These are phyloP conservation scores for Holacanthus passer DNA, from an alignment of 2,113 vertebrate species.

Conservation along the genomic window DNA sequence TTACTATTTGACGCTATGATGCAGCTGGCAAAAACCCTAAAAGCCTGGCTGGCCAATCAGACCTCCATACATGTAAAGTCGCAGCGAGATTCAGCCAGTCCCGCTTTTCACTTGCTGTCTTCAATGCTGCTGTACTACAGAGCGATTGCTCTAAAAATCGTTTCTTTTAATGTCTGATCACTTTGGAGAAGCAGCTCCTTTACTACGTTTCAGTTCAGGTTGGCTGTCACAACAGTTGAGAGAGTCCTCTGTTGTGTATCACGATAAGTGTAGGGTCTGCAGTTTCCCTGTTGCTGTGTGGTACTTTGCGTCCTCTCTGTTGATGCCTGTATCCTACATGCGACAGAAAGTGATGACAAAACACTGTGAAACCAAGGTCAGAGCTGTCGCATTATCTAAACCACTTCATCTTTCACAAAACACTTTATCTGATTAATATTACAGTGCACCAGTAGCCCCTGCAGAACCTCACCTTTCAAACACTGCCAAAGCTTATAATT, in stretches of 20 bases:
- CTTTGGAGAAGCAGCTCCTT: not conserved
- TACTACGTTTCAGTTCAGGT: not conserved
- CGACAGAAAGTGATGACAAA: slow-evolving; percentile 36
- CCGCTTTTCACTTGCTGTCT: not conserved
- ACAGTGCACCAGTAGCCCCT: not conserved
- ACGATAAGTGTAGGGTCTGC: slow-evolving; percentile 15
- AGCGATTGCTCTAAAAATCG: not conserved
- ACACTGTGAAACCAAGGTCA: slow-evolving; percentile 55
- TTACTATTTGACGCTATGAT: not conserved
- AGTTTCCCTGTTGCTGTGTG: slow-evolving; percentile 16
- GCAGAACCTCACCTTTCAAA: not conserved
- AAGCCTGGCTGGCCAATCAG: slow-evolving; percentile 11
- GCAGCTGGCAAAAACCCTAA: slow-evolving; percentile 24
- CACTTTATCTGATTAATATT: slow-evolving; percentile 62
- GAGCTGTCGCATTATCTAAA: slow-evolving; percentile 33
- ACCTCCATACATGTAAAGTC: slow-evolving; percentile 14
- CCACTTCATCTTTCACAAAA: slow-evolving; percentile 47
- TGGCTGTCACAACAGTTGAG: not conserved
- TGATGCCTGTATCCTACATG: slow-evolving; percentile 2
- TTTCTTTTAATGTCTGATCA: not conserved
- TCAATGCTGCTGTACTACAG: not conserved
- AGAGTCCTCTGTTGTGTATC: not conserved
- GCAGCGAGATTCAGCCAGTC: slow-evolving; percentile 13
- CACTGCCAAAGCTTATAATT: not conserved
- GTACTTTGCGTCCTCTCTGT: not conserved